Conservation (phyloP, 2,888 invertebrate genomes). For the Apantesis nais region DNA sequence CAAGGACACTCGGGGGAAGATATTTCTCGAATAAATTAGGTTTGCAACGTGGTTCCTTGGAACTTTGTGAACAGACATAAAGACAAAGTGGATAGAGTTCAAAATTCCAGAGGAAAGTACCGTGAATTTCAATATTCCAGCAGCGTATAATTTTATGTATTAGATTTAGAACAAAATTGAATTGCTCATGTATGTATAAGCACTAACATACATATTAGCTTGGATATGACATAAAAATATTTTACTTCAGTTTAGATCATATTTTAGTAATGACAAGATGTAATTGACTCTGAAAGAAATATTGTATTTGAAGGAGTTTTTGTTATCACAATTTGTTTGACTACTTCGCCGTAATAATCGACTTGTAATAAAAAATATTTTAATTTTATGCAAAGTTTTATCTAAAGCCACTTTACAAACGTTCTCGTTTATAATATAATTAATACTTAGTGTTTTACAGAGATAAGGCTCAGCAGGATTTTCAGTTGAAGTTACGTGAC, state of each 20-base stretch:
- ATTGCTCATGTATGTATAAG: background rate
- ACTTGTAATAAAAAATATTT: background rate
- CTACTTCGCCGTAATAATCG: too few species aligned
- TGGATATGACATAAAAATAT: background rate
- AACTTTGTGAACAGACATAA: slow-evolving; percentile 22
- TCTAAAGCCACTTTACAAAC: background rate
- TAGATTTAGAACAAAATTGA: slow-evolving; percentile 21
- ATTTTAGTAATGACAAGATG: background rate
- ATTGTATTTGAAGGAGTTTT: too few species aligned
- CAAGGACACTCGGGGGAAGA: slow-evolving; percentile 11
- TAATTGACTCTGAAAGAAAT: background rate
- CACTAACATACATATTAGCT: background rate
- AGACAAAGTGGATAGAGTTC: slow-evolving; percentile 19
- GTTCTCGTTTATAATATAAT: background rate
- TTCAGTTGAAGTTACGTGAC: background rate
- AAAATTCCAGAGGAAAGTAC: slow-evolving; percentile 12
- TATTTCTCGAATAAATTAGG: slow-evolving; percentile 28
- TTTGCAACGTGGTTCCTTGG: slow-evolving; percentile 10
- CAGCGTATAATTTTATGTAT: slow-evolving; percentile 25
- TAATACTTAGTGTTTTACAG: background rate
- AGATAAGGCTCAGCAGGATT: background rate
- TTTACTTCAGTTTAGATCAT: background rate
- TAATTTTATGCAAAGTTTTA: background rate
- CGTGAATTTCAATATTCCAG: slow-evolving; percentile 22
- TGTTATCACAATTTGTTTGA: too few species aligned